Evolutionary conservation across 2,888 invertebrate genomes (phyloP).

Genomic region (Nomada hirtipes): DNA sequence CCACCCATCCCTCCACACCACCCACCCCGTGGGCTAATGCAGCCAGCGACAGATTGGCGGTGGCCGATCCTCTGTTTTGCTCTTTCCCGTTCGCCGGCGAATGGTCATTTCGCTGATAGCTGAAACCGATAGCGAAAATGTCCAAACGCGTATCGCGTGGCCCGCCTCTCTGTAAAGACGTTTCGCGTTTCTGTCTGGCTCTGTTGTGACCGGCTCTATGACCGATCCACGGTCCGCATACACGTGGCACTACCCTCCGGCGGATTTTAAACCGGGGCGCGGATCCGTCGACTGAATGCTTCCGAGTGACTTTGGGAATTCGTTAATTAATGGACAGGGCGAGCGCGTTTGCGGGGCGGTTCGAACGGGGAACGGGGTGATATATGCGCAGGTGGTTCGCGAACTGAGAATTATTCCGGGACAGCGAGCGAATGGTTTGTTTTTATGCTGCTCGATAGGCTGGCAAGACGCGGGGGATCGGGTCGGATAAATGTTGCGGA

Average conservation of each 20-base stretch:
- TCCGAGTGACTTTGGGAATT: slow-evolving; percentile 39
- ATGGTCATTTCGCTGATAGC: slow-evolving; percentile 84
- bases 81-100: slow-evolving; percentile 59
- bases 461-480: too few species aligned
- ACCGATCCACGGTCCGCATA: background rate
- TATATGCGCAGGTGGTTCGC: too few species aligned
- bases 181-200: slow-evolving; percentile 49
- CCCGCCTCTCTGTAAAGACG: slow-evolving; percentile 62
- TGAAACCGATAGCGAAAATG: slow-evolving; percentile 79
- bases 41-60: slow-evolving; percentile 84
- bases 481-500: too few species aligned
- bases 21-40: slow-evolving; percentile 79
- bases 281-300: background rate
- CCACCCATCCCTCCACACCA: slow-evolving; percentile 19
- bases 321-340: slow-evolving; percentile 43
- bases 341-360: background rate
- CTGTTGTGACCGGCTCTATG: slow-evolving; percentile 15
- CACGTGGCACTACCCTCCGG: background rate
- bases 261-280: slow-evolving; percentile 56
- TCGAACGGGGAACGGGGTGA: too few species aligned
- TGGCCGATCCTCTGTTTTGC: slow-evolving; percentile 70
- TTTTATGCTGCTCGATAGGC: too few species aligned
- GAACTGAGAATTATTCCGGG: too few species aligned
- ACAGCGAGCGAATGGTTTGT: too few species aligned
- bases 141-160: slow-evolving; percentile 72